Conservation (phyloP, 2,888 invertebrate species). For the Aporophyla lueneburgensis region DNA sequence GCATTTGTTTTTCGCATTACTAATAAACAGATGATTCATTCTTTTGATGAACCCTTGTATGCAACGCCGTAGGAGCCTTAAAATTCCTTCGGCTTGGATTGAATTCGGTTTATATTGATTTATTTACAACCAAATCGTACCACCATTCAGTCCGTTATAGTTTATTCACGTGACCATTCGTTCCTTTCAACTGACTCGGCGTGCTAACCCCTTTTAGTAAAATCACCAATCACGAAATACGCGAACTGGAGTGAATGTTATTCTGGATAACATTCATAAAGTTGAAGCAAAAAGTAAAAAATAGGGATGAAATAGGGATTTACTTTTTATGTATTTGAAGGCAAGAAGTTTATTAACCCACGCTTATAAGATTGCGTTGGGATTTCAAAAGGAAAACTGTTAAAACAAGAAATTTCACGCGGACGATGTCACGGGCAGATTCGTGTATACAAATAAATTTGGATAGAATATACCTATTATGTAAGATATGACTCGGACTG, state of each 20-base stretch:
- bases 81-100: too few relatives aligned
- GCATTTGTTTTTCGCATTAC: too few relatives aligned
- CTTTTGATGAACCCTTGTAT: too few relatives aligned
- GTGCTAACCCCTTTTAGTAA: constrained; percentile 28
- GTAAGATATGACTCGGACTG: not conserved
- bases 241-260: not conserved
- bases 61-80: too few relatives aligned
- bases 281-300: not conserved
- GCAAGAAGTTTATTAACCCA: not conserved
- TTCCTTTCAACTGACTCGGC: constrained; percentile 13
- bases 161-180: constrained; percentile 5
- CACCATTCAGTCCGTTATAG: not conserved
- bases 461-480: too few relatives aligned
- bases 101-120: not conserved
- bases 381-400: not conserved
- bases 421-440: too few relatives aligned
- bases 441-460: too few relatives aligned
- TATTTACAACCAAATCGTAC: not conserved
- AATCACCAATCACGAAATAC: constrained; percentile 35
- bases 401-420: too few relatives aligned
- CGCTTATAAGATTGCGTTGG: not conserved
- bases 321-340: not conserved
- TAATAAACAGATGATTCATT: too few relatives aligned
- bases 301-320: too few relatives aligned
- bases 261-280: not conserved